These are phyloP conservation scores for Pipistrellus pipistrellus DNA, from an alignment of 2,797 vertebrate genomes.

Conservation along the genomic window DNA sequence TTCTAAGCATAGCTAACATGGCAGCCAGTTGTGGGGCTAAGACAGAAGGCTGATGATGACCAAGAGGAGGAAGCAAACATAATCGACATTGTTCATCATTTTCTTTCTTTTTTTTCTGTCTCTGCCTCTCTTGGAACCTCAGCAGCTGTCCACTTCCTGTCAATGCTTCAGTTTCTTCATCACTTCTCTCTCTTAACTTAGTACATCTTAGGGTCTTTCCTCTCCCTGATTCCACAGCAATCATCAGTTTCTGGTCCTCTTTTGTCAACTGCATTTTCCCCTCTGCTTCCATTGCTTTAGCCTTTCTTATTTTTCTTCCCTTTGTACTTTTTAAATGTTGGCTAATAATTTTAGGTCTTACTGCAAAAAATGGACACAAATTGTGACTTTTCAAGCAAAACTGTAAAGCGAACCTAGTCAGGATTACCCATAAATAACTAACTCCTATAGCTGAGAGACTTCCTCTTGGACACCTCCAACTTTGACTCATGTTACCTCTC, in stretches of 20 bases:
- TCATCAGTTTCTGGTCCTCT: neutral
- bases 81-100: neutral
- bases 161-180: neutral
- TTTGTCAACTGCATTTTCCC: too few species aligned
- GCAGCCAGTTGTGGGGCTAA: rapidly evolving
- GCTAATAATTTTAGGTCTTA: neutral
- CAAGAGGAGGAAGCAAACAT: neutral
- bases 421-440: neutral
- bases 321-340: neutral
- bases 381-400: neutral
- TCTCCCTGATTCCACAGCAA: neutral
- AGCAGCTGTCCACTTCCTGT: neutral
- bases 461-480: neutral
- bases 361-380: neutral
- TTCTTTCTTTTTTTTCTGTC: neutral
- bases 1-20: neutral
- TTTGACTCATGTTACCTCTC: neutral
- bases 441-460: neutral
- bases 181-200: neutral
- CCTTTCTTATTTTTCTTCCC: neutral
- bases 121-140: neutral
- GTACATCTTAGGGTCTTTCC: neutral
- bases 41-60: neutral
- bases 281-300: neutral
- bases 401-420: neutral